These are phyloP conservation scores for Aphelinus atriplicis DNA, from an alignment of 1,140 invertebrate genomes.

Conservation along the genomic window DNA sequence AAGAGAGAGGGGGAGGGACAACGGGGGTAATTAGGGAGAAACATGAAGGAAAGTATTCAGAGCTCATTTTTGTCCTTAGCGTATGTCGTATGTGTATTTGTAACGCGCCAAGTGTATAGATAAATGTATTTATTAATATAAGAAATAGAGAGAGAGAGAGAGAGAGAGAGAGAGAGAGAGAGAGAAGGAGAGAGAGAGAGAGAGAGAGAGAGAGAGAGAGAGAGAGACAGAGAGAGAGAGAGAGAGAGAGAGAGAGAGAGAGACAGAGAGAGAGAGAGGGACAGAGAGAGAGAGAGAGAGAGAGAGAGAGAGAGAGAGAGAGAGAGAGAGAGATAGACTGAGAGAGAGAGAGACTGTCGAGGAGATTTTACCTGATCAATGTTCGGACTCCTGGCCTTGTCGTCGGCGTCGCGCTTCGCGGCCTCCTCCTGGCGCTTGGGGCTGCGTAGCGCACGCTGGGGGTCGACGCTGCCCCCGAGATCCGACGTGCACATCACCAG, in stretches of 20 bases:
- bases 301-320: constrained; percentile 1
- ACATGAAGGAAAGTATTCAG: too few relatives aligned
- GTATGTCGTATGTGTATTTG: too few relatives aligned
- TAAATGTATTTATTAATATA: too few relatives aligned
- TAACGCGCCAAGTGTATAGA: too few relatives aligned
- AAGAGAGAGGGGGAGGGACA: too few relatives aligned
- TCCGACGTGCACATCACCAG: constrained; percentile 86
- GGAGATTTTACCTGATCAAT: constrained; percentile 84
- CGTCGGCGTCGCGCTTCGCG: constrained; percentile 66
- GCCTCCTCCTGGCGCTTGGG: constrained; percentile 74
- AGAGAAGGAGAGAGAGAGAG: neutral
- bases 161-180: too few relatives aligned
- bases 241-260: neutral
- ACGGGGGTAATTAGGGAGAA: too few relatives aligned
- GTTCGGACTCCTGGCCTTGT: constrained; percentile 84
- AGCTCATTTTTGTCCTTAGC: too few relatives aligned
- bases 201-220: constrained; percentile 3
- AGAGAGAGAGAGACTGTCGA: neutral
- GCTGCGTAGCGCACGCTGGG: constrained; percentile 84
- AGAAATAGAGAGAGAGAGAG: too few relatives aligned
- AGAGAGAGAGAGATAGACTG: neutral
- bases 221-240: neutral
- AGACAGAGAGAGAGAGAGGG: too few relatives aligned
- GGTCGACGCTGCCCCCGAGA: constrained; percentile 88
- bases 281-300: neutral